Base-by-base conservation (phyloP, 1,140 invertebrate genomes). In the Ganaspis sp. region DNA sequence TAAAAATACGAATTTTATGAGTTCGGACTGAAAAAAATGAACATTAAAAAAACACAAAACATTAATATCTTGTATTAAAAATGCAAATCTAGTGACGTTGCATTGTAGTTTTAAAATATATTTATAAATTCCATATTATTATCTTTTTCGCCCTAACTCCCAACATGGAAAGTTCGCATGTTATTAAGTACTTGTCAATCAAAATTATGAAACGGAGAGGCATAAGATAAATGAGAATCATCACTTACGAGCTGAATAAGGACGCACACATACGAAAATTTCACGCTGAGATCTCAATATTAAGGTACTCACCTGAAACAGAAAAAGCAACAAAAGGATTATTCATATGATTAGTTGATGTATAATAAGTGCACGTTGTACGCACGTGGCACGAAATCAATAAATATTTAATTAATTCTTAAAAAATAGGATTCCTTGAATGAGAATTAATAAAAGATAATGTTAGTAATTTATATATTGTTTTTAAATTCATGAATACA, bases 251-350 rank as follows among this genome's bases (percentile, higher is more conserved):
- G 37, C 40, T 21, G 69, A 53, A 74, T 76, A 74, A 49, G 76
- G 75, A 23, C 54, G 73, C 77, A 84, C 15, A 49, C 45, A 17
- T 4, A n/a, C 29, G 17, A n/a, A 49, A 17, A 49, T 49, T 81
- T 84, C 80, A 79, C 78, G 78, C 75, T 82, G 82, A 84, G 80
- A 84, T 84, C 58, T 17, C 64, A 49, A 40, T 26, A 77, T 78
- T 76, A 76, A 79, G 77, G 76, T 78, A 86, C 86, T 87, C 84
- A 87, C 85, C 85, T 86, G 83, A 81, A 86, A 87, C 83, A 86
- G 80, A 81, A 83, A 81, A 76, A 79, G n/a, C n/a, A 23, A 80
- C 72, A 79, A 84, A 72, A 53, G 49, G 42, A 79, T 23, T 21
- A 29, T 75, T 70, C 74, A 74, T 76, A 76, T 80, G 81, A 83